Percentiles rank a stretch among this genome's conserved stretches.
phyloP scores from a whole-genome alignment of 2,888 invertebrate species.

The Notocelia uddmanniana region DNA sequence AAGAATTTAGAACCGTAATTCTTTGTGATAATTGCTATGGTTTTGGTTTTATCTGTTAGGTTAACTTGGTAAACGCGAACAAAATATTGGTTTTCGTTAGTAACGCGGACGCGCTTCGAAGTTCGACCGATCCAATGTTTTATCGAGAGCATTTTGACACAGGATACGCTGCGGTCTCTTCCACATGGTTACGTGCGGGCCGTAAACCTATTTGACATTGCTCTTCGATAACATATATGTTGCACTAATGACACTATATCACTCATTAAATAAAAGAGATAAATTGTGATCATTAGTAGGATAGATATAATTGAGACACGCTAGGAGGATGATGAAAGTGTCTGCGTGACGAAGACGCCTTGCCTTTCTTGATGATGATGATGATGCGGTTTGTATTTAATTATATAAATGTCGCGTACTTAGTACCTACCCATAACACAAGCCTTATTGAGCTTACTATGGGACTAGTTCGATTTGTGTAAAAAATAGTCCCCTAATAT shows the following conservation, averaged over 20 bases:
- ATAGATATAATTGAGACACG: too few relatives aligned
- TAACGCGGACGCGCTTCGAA: conserved; percentile 62
- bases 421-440: too few relatives aligned
- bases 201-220: conserved; percentile 27
- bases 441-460: too few relatives aligned
- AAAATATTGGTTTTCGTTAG: conserved; percentile 75
- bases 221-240: conserved; percentile 19
- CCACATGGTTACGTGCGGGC: conserved; percentile 60
- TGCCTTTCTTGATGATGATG: too few relatives aligned
- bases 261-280: background rate
- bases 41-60: conserved; percentile 56
- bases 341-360: too few relatives aligned
- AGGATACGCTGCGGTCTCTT: conserved; percentile 69
- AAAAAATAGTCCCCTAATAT: too few relatives aligned
- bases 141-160: conserved; percentile 73
- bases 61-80: conserved; percentile 57
- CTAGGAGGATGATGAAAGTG: too few relatives aligned
- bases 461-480: too few relatives aligned
- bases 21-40: conserved; percentile 33
- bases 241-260: conserved; percentile 20
- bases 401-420: too few relatives aligned
- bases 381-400: too few relatives aligned
- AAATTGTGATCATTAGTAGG: too few relatives aligned
- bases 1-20: conserved; percentile 61
- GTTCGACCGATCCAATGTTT: conserved; percentile 68